Evolutionary conservation across 2,888 invertebrate species (phyloP).

Genomic region (Eilema griseolum): DNA sequence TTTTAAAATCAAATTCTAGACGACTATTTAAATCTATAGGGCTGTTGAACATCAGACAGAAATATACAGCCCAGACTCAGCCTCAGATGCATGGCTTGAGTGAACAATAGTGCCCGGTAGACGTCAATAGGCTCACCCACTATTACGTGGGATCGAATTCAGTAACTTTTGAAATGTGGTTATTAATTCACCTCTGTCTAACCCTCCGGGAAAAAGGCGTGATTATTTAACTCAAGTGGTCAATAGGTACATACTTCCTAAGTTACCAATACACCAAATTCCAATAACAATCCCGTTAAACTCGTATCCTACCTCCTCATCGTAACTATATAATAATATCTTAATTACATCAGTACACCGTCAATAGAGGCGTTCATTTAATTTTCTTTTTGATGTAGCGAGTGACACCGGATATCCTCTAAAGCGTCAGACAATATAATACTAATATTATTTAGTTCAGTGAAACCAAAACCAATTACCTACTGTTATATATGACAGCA

Average conservation of each 20-base stretch:
- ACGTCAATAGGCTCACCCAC: no score
- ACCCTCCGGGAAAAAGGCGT: no score
- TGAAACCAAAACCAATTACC: conserved; percentile 22
- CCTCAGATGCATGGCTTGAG: no score
- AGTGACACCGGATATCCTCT: conserved; percentile 14
- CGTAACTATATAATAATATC: background rate
- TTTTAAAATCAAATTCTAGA: no score
- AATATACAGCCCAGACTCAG: no score
- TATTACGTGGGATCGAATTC: no score
- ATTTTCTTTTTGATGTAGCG: background rate
- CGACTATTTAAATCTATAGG: no score
- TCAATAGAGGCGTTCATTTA: background rate
- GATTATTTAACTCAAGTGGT: no score
- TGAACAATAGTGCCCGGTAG: no score
- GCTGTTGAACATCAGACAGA: no score
- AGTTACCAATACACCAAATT: background rate
- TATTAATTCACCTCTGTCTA: no score
- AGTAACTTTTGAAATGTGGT: no score
- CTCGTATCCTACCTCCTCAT: background rate
- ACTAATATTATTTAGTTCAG: conserved; percentile 8
- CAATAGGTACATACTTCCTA: background rate
- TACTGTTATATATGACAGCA: conserved; percentile 14
- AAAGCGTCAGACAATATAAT: background rate
- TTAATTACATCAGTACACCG: background rate
- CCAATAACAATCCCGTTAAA: background rate